Percentiles rank a stretch among this genome's conserved stretches.
Evolutionary conservation across 2,113 vertebrate species (phyloP).

Genomic region (Chauna torquata): DNA sequence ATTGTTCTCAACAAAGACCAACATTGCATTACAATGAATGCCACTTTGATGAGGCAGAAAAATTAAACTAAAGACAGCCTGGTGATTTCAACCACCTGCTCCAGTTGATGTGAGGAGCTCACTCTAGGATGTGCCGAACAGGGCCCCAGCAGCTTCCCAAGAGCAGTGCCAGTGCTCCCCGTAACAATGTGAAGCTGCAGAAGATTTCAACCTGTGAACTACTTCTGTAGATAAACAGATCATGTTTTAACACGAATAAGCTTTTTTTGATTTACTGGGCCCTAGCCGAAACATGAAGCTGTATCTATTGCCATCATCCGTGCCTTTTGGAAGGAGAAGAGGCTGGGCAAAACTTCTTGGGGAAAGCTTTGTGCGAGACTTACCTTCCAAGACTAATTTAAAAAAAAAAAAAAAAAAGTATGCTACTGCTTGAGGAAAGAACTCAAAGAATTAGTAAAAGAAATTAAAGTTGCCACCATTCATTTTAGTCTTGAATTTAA

Average conservation of each 20-base stretch:
- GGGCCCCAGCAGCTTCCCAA: not conserved
- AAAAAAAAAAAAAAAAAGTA: not conserved
- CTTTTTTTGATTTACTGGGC: not conserved
- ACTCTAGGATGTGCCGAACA: not conserved
- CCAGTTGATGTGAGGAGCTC: rapidly evolving
- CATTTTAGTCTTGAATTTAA: not conserved
- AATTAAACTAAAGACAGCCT: not conserved
- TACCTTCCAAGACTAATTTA: not conserved
- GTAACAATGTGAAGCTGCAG: rapidly evolving
- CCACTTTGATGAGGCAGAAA: not conserved
- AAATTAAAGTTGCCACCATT: not conserved
- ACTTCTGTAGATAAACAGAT: not conserved
- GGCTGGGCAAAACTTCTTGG: not conserved
- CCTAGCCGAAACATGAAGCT: not conserved
- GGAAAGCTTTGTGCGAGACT: not conserved
- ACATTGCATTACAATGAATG: not conserved
- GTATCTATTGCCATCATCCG: not conserved
- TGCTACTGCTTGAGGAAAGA: not conserved
- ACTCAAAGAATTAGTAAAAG: not conserved
- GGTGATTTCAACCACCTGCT: not conserved
- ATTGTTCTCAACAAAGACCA: not conserved
- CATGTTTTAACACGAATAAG: not conserved
- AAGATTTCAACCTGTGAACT: not conserved
- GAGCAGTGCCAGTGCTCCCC: not conserved
- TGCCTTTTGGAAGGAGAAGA: not conserved